A percentile compares a stretch with the other conserved stretches of the same genome.
Conservation (phyloP, 1,140 invertebrate species). For the Bradysia coprophila region DNA sequence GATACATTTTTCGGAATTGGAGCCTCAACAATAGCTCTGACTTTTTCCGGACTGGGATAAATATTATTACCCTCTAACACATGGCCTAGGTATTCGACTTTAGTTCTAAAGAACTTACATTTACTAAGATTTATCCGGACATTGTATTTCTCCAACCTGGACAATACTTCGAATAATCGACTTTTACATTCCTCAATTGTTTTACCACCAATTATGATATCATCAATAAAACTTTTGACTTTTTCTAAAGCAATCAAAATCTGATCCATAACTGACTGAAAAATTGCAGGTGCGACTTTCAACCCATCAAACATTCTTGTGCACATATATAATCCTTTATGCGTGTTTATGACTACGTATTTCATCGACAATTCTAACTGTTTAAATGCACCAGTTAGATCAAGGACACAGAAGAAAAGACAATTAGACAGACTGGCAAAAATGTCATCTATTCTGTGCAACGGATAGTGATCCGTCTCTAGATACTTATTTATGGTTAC, state of each 20-base stretch:
- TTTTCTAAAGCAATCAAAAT: constrained; percentile 2
- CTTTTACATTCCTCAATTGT: constrained; percentile 1
- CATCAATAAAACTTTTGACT: constrained; percentile 2
- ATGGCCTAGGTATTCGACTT: constrained; percentile 16
- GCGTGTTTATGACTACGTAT: constrained; percentile 3
- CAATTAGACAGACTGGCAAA: constrained; percentile 2
- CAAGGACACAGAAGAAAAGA: constrained; percentile 2
- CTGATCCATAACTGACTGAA: constrained; percentile 4
- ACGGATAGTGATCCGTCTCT: constrained; percentile 5
- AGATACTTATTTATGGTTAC: constrained; percentile 3
- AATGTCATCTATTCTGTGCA: constrained; percentile 4
- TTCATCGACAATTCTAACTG: constrained; percentile 3
- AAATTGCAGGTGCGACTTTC: constrained; percentile 2
- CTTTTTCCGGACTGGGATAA: constrained; percentile 14
- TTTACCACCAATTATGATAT: constrained; percentile 2
- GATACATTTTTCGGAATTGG: constrained; percentile 14
- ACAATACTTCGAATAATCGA: constrained; percentile 1
- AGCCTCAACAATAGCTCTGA: constrained; percentile 18
- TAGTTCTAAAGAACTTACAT: constrained; percentile 1
- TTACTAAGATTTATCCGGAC: constrained; percentile 3
- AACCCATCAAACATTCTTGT: constrained; percentile 3
- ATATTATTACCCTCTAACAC: constrained; percentile 16
- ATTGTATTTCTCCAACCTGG: constrained; percentile 1
- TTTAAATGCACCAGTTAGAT: constrained; percentile 4
- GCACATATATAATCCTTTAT: constrained; percentile 4